Evolutionary conservation across 2,113 vertebrate species (phyloP).

Genomic region (Passerina amoena): DNA sequence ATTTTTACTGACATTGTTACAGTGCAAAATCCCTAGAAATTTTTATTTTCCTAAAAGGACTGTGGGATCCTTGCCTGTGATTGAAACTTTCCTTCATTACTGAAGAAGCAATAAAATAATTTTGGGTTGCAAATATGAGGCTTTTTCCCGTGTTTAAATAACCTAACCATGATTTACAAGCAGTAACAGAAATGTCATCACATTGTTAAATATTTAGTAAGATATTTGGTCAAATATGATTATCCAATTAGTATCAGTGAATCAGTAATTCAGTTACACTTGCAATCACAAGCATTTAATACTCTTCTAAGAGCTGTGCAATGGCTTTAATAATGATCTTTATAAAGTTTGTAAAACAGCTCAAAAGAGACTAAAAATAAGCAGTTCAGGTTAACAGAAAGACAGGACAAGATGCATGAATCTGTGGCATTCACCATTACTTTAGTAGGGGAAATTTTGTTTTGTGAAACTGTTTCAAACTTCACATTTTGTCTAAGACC

Average conservation of each 20-base stretch:
- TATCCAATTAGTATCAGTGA: neutral
- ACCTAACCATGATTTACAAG: neutral
- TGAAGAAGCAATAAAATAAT: neutral
- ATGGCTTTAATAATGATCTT: neutral
- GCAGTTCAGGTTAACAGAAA: neutral
- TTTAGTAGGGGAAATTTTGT: neutral
- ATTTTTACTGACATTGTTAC: neutral
- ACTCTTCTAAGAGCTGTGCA: neutral
- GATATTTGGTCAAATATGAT: neutral
- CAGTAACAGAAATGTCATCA: neutral
- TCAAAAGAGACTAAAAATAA: neutral
- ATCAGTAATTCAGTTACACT: neutral
- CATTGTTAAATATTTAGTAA: neutral
- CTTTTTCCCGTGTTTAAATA: neutral
- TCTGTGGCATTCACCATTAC: neutral
- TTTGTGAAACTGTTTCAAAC: neutral
- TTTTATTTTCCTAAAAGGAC: neutral
- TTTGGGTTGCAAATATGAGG: neutral
- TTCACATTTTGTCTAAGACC: neutral
- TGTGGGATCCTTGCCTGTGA: neutral
- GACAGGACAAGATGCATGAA: neutral
- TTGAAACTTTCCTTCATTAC: neutral
- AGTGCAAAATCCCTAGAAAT: neutral
- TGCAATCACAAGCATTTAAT: neutral
- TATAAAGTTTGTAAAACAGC: neutral